These are phyloP conservation scores for Aleadryas rufinucha DNA, from an alignment of 2,113 vertebrate species.

Conservation along the genomic window DNA sequence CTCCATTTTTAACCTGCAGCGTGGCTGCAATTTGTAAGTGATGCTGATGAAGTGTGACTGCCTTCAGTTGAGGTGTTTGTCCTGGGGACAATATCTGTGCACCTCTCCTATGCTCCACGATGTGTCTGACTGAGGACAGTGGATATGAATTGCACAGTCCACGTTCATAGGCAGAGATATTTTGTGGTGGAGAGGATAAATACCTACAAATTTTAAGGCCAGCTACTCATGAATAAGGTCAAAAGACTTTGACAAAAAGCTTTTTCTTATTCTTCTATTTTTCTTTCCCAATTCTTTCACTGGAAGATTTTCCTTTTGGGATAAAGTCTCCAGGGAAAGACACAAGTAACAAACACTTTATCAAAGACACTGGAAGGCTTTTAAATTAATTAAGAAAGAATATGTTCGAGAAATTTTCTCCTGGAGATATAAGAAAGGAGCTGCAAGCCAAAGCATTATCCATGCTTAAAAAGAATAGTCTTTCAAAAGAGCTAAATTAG, in stretches of 20 bases:
- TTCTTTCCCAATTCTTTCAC: not conserved
- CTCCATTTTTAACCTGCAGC: not conserved
- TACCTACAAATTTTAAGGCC: not conserved
- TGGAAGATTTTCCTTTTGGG: not conserved
- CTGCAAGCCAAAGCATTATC: not conserved
- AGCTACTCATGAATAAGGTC: not conserved
- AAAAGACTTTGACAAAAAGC: not conserved
- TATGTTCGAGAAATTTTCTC: not conserved
- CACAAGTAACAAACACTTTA: not conserved
- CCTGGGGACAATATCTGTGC: not conserved
- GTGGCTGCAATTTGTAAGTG: not conserved
- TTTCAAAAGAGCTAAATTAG: slow-evolving; percentile 25
- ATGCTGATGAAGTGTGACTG: not conserved
- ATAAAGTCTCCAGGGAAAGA: not conserved
- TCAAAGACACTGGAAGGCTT: not conserved
- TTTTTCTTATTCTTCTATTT: not conserved
- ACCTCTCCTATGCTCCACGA: not conserved
- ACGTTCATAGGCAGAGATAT: not conserved
- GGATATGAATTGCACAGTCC: not conserved
- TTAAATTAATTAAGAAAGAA: slow-evolving; percentile 58
- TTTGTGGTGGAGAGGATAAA: not conserved
- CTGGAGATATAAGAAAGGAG: not conserved
- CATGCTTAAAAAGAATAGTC: not conserved
- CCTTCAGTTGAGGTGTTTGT: not conserved
- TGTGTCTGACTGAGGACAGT: not conserved